These are phyloP conservation scores for Meteorus cinctellus DNA, from an alignment of 2,888 invertebrate species.

Conservation along the genomic window DNA sequence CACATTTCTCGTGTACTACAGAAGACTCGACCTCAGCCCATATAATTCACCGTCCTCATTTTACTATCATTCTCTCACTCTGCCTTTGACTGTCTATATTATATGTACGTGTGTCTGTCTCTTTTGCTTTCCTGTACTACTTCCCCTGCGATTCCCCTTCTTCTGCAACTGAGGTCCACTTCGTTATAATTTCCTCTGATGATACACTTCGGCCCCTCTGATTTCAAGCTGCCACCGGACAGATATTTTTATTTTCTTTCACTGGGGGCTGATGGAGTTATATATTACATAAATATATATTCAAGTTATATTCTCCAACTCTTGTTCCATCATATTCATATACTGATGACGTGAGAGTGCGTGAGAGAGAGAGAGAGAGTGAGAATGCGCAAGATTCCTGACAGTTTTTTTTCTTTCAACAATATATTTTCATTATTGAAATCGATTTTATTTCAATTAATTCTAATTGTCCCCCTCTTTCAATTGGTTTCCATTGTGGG, in stretches of 20 bases:
- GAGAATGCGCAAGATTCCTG: not conserved
- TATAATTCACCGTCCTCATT: conserved; percentile 44
- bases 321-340: not conserved
- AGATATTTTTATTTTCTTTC: conserved; percentile 58
- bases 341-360: not conserved
- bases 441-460: not conserved
- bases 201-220: conserved; percentile 51
- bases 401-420: not conserved
- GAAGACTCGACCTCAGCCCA: conserved; percentile 45
- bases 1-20: conserved; percentile 39
- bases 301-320: conserved; percentile 1
- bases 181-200: conserved; percentile 66
- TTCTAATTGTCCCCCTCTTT: not conserved
- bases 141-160: conserved; percentile 50
- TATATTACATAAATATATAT: not conserved
- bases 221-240: conserved; percentile 47
- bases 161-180: conserved; percentile 55
- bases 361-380: too few relatives aligned
- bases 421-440: not conserved
- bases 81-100: not conserved
- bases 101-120: conserved; percentile 15
- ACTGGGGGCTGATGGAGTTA: conserved; percentile 6
- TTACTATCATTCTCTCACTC: conserved; percentile 27
- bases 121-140: conserved; percentile 42
- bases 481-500: too few relatives aligned